Conservation (phyloP, 2,113 vertebrate species). For the Poecile atricapillus region DNA sequence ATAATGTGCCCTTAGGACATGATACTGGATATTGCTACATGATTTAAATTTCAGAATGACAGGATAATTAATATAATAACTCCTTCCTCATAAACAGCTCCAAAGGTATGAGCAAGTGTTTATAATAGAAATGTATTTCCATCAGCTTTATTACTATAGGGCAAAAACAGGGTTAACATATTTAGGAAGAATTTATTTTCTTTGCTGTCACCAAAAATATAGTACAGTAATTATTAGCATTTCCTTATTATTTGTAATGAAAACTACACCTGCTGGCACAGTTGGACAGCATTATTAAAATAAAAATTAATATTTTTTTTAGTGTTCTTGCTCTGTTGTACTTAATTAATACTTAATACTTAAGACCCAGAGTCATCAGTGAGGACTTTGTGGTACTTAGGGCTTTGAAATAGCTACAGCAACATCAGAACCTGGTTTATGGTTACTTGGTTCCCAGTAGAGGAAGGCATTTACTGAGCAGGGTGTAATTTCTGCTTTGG, state of each 20-base stretch:
- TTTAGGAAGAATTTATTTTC: not conserved
- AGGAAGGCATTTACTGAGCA: not conserved
- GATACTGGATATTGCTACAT: not conserved
- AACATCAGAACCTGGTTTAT: not conserved
- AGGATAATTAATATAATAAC: slow-evolving; percentile 32
- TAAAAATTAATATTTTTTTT: not conserved
- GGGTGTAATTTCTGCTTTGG: not conserved
- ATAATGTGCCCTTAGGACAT: not conserved
- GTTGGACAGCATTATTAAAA: not conserved
- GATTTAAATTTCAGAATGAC: slow-evolving; percentile 48
- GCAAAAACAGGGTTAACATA: not conserved
- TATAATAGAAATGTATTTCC: not conserved
- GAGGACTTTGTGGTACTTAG: not conserved
- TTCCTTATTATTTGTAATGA: not conserved
- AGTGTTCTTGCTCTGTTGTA: not conserved
- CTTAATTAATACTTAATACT: not conserved
- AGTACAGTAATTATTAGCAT: not conserved
- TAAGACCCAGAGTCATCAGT: not conserved
- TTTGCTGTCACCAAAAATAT: not conserved
- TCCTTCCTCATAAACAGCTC: slow-evolving; percentile 17
- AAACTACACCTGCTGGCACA: not conserved
- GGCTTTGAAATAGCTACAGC: not conserved
- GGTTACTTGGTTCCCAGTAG: not conserved
- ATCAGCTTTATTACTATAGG: not conserved
- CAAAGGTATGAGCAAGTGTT: not conserved